phyloP scores from a whole-genome alignment of 2,113 vertebrate species.

The Rhinogobius similis region DNA sequence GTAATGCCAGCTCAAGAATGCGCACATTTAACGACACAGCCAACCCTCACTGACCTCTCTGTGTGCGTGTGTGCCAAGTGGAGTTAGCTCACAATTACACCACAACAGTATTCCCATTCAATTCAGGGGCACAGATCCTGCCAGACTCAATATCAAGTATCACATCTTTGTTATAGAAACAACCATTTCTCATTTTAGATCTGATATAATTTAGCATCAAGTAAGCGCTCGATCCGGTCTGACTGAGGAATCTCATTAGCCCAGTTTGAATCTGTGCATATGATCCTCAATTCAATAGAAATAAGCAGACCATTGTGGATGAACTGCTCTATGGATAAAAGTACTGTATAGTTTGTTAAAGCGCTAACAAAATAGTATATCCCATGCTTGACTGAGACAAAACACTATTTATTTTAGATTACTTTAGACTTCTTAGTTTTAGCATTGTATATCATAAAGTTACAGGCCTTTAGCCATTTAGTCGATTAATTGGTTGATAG shows the following conservation, averaged over 20 bases:
- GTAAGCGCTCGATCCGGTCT: not conserved
- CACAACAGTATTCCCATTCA: not conserved
- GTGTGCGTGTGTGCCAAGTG: constrained; percentile 3
- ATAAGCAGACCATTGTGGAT: too few species aligned
- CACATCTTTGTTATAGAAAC: not conserved
- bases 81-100: constrained; percentile 6
- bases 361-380: too few species aligned
- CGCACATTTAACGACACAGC: not conserved
- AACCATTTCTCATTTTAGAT: not conserved
- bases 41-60: constrained; percentile 1
- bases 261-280: not conserved
- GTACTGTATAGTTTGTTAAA: too few species aligned
- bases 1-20: constrained; percentile 3
- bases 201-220: not conserved
- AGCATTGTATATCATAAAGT: too few species aligned
- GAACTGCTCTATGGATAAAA: too few species aligned
- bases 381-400: too few species aligned
- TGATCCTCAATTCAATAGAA: not conserved
- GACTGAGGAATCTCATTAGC: not conserved
- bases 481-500: too few species aligned
- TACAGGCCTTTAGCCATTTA: too few species aligned
- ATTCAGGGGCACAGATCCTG: not conserved
- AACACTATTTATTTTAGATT: too few species aligned
- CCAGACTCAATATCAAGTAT: not conserved
- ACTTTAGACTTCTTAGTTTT: too few species aligned